Percentiles rank a stretch among this genome's conserved stretches.
Conservation (phyloP, 30 jellyfish, hydroid and myxozoan species). For the Catostylus mosaicus region DNA sequence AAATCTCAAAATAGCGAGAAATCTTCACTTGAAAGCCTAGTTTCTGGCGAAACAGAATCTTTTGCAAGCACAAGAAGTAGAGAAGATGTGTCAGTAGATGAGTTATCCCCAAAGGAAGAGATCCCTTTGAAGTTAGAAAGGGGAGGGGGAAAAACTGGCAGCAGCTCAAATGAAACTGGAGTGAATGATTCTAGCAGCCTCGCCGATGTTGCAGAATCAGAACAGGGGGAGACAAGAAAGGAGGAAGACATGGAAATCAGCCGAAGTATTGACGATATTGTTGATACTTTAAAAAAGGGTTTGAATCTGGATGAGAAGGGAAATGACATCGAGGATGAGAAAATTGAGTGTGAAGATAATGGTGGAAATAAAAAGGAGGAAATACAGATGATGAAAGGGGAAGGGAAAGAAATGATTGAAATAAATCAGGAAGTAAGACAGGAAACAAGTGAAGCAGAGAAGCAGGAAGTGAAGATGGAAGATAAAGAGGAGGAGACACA, state of each 20-base stretch:
- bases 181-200: background rate
- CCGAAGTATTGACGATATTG: background rate
- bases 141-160: background rate
- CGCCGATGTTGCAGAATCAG: background rate
- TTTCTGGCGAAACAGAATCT: background rate
- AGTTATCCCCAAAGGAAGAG: background rate
- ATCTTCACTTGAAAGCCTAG: conserved; percentile 19
- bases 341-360: background rate
- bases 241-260: background rate
- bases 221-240: background rate
- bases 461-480: background rate
- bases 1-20: background rate
- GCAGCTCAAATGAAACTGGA: background rate
- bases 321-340: background rate
- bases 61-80: background rate
- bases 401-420: background rate
- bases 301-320: conserved; percentile 4
- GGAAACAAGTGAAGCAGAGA: background rate
- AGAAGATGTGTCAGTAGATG: background rate
- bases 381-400: background rate
- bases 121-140: background rate
- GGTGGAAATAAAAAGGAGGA: background rate
- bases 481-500: background rate
- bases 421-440: background rate
- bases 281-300: background rate